Evolutionary conservation across 2,888 invertebrate genomes (phyloP).

Genomic region (Mesochorus sp.): DNA sequence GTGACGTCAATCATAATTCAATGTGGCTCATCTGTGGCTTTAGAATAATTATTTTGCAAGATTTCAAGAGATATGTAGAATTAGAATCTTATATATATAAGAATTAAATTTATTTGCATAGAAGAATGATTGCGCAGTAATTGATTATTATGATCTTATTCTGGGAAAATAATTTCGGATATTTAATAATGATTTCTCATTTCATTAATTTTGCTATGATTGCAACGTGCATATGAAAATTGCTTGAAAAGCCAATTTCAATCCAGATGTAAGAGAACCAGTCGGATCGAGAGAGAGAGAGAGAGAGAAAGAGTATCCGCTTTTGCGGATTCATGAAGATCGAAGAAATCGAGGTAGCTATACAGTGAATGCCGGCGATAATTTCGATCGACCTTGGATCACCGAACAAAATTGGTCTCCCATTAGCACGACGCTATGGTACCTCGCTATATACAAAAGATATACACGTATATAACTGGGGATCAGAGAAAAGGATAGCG

Average conservation of each 20-base stretch:
- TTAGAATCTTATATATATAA: too few species aligned
- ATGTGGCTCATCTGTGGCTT: too few species aligned
- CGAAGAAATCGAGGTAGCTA: conserved; percentile 43
- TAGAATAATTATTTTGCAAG: too few species aligned
- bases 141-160: too few species aligned
- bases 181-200: too few species aligned
- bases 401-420: conserved; percentile 68
- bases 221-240: background rate
- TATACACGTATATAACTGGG: conserved; percentile 9
- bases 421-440: conserved; percentile 66
- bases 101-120: too few species aligned
- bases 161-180: too few species aligned
- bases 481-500: conserved; percentile 7
- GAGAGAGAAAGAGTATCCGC: conserved; percentile 20
- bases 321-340: conserved; percentile 51
- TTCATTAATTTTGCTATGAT: too few species aligned
- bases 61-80: too few species aligned
- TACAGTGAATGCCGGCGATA: conserved; percentile 52
- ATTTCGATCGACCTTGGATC: conserved; percentile 68
- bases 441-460: conserved; percentile 37
- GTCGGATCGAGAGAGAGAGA: conserved; percentile 2
- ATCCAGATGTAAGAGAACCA: background rate
- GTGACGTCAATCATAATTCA: too few species aligned
- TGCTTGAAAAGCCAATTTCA: conserved; percentile 1
- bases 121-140: too few species aligned